A percentile compares a stretch with the other conserved stretches of the same genome.
Evolutionary conservation across 2,888 invertebrate species (phyloP).

Genomic region (Metalampra italica): DNA sequence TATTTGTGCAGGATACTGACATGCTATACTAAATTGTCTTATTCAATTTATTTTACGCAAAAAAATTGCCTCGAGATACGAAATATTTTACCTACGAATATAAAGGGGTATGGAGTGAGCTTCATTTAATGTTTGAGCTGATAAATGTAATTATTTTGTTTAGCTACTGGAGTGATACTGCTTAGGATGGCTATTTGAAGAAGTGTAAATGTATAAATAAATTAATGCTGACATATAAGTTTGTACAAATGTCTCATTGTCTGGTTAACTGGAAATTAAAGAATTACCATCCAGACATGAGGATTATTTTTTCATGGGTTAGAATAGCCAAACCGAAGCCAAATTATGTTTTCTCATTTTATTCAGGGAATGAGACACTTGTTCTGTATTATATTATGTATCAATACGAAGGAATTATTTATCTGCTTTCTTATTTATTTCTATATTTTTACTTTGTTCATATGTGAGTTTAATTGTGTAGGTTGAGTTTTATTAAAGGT

Average conservation of each 20-base stretch:
- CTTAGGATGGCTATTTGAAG: conserved; percentile 60
- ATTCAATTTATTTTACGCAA: conserved; percentile 5
- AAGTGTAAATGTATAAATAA: conserved; percentile 72
- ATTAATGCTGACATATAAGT: conserved; percentile 58
- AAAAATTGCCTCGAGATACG: conserved; percentile 28
- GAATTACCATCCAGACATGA: not conserved
- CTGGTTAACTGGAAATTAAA: conserved; percentile 25
- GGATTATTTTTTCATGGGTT: not conserved
- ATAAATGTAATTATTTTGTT: conserved; percentile 52
- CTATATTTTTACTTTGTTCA: conserved; percentile 62
- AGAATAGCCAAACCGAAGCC: conserved; percentile 1
- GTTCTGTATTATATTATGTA: conserved; percentile 54
- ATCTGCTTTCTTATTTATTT: conserved; percentile 63
- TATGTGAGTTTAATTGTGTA: conserved; percentile 4
- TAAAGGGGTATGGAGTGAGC: conserved; percentile 38
- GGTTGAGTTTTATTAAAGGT: too few species aligned
- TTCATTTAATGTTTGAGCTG: conserved; percentile 44
- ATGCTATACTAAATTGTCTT: not conserved
- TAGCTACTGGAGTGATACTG: conserved; percentile 57
- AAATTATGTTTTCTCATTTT: conserved; percentile 1
- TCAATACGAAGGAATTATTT: conserved; percentile 61
- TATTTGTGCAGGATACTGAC: conserved; percentile 3
- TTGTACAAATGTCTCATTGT: conserved; percentile 48
- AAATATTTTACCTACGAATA: conserved; percentile 34
- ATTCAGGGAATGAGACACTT: conserved; percentile 49